Percentiles rank a stretch among this genome's conserved stretches.
Conservation (phyloP, 2,888 invertebrate species). For the Tetanocera ferruginea region DNA sequence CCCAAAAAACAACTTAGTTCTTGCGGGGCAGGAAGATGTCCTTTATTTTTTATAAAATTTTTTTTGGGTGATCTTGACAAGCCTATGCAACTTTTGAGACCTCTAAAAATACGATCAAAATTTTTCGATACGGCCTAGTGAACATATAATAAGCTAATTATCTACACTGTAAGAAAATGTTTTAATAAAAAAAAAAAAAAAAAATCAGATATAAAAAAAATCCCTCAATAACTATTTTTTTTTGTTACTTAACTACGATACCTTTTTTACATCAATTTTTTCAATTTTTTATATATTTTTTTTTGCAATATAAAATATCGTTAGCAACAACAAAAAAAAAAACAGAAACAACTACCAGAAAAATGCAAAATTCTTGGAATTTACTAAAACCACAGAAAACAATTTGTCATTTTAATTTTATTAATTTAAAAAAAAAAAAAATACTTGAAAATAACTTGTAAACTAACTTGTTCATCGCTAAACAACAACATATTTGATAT, state of each 20-base stretch:
- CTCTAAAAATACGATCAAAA: too few species aligned
- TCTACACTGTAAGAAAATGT: neutral
- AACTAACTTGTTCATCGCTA: too few species aligned
- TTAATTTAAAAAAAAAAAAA: neutral
- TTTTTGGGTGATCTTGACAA: too few species aligned
- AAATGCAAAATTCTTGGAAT: neutral
- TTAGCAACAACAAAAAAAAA: neutral
- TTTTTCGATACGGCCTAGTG: too few species aligned
- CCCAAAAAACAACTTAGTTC: too few species aligned
- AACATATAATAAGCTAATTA: neutral
- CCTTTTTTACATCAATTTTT: neutral
- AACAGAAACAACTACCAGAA: conserved; percentile 14
- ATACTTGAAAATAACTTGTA: neutral
- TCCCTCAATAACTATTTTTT: neutral
- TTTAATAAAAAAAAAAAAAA: neutral
- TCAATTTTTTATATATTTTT: neutral
- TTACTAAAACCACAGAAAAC: neutral
- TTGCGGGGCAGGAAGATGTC: too few species aligned
- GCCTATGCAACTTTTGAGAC: too few species aligned
- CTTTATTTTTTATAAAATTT: too few species aligned
- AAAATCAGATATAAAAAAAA: too few species aligned
- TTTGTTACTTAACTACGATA: conserved; percentile 6
- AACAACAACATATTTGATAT: too few species aligned
- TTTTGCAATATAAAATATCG: neutral
- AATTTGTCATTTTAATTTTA: neutral